phyloP scores from a whole-genome alignment of 2,888 invertebrate species.

The Trachelus troglodyta region DNA sequence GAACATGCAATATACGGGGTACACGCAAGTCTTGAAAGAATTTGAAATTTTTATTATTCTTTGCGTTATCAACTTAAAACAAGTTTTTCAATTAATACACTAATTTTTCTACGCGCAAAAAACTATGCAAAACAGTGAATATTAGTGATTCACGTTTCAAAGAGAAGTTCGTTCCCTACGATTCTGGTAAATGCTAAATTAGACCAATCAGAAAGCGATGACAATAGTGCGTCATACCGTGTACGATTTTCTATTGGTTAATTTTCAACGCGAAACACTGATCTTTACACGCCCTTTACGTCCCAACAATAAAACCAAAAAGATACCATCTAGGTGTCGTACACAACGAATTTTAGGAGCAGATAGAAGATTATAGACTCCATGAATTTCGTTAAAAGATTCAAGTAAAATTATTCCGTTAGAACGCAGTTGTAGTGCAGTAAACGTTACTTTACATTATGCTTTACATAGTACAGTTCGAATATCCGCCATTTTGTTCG shows the following conservation, averaged over 20 bases:
- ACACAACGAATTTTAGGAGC: background rate
- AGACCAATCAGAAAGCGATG: background rate
- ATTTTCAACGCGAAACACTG: background rate
- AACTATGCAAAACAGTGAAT: background rate
- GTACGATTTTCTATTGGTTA: background rate
- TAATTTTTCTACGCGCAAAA: background rate
- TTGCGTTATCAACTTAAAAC: background rate
- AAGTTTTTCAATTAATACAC: background rate
- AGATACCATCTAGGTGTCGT: background rate
- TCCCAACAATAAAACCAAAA: background rate
- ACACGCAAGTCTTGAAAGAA: background rate
- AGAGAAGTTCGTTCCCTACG: slow-evolving; percentile 2
- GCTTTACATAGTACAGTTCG: background rate
- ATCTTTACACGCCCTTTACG: background rate
- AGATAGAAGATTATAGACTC: background rate
- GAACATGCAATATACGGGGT: background rate
- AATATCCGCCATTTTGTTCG: background rate
- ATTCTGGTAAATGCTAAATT: background rate
- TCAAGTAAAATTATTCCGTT: background rate
- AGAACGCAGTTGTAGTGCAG: background rate
- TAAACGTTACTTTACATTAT: background rate
- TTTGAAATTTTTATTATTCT: background rate
- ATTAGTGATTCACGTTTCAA: slow-evolving; percentile 1
- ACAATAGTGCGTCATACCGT: background rate
- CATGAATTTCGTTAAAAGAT: background rate